Conservation (phyloP, 2,113 vertebrate genomes). For the Brevimyrus niger region DNA sequence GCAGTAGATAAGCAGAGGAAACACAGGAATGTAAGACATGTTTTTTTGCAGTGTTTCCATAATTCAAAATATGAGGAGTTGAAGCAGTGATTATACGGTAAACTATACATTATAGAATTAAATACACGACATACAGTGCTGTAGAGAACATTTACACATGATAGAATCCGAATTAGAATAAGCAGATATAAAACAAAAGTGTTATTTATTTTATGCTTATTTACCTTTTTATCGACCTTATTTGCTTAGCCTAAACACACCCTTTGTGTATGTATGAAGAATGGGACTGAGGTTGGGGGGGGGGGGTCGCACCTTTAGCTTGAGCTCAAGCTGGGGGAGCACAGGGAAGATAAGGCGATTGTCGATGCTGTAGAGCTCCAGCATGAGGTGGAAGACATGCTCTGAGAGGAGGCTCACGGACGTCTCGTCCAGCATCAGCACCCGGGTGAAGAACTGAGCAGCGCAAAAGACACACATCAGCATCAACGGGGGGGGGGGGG, state of each 20-base stretch:
- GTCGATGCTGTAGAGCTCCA: constrained; percentile 97
- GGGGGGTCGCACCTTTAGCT: constrained; percentile 78
- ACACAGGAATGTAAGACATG: not conserved
- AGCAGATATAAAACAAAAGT: not conserved
- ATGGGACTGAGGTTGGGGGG: not conserved
- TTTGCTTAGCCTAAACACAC: not conserved
- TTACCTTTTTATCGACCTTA: no score
- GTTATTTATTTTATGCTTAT: not conserved
- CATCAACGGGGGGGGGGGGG: not conserved
- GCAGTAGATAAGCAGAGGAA: not conserved
- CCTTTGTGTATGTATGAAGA: not conserved
- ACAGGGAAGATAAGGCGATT: constrained; percentile 95
- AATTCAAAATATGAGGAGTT: not conserved
- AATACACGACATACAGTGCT: not conserved
- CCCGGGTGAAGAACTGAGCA: constrained; percentile 93
- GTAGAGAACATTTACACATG: not conserved
- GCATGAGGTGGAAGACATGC: constrained; percentile 92
- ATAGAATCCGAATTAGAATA: not conserved
- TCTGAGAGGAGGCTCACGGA: constrained; percentile 96
- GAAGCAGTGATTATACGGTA: not conserved
- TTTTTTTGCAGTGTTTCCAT: not conserved
- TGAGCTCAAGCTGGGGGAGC: constrained; percentile 94
- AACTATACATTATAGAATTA: not conserved
- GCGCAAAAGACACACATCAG: not conserved
- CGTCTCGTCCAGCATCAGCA: constrained; percentile 96